Evolutionary conservation across 2,888 invertebrate genomes (phyloP), one percentile per base, ranked within the genome.

Genomic region (Sphecodes monilicornis): DNA sequence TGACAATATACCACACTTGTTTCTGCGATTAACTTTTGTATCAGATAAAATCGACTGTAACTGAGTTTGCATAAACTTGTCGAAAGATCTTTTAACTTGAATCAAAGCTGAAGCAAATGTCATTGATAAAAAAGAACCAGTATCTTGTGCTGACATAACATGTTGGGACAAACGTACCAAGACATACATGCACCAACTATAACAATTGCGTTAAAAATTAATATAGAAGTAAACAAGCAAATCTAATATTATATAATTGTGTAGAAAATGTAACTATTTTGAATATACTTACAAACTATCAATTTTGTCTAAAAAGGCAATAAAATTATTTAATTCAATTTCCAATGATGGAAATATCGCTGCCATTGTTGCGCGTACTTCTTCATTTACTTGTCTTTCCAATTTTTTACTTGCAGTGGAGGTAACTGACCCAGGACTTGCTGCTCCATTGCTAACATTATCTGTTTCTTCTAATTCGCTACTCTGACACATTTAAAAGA

Each of bases 121-220:
- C 96, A 98, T 98, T 90, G 97, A 97, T 50, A 98, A 96, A 95
- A 98, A 98, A 46, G 98, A 98, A 82, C 98, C 98, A 74, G 97
- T 96, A 94, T 98, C 97, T 95, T 98, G 97, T 0, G 98, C 97
- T 43, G 98, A 97, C 96, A 98, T 97, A 41, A 99, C 99, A 93
- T 99, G 99, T 92, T 98, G 97, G 88, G 98, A 98, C 92, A 99
- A 96, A 89, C 98, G 97, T 22, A 99, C 99, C 92, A 99, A 96
- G 85, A 99, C 98, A 91, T 98, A 98, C 96, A 99, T 98, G 76
- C 98, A 98, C 94, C 98, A 98, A 95, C 98, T 99, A 92, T 80
- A 95, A 94, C 89, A 64, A 85, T 82, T 72, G 39, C 70, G 10
- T 22, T 11, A 18, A 46, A 54, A 46, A 76, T 69, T 77, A 57